phyloP scores from a whole-genome alignment of 2,888 invertebrate species.

The Mantis religiosa region DNA sequence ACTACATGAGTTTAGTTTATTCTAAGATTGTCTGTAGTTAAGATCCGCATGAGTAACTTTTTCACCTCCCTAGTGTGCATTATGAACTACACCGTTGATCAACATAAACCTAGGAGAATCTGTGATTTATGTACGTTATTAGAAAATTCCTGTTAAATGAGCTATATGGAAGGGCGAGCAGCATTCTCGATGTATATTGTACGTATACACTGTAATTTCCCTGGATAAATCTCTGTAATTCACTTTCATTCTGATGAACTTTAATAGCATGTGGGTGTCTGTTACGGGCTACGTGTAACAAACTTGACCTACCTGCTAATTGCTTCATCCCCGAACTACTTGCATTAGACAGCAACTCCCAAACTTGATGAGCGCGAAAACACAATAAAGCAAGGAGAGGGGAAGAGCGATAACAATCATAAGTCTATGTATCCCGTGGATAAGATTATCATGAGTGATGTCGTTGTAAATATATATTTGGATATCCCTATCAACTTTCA shows the following conservation, averaged over 20 bases:
- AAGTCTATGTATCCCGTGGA: no score
- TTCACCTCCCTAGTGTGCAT: neutral
- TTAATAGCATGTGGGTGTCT: neutral
- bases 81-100: neutral
- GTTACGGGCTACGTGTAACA: neutral
- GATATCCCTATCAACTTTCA: no score
- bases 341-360: neutral
- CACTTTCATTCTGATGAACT: neutral
- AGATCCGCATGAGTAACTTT: no score
- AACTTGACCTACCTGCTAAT: neutral
- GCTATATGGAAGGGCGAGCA: neutral
- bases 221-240: neutral
- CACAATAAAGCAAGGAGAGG: neutral
- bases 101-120: neutral
- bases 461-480: no score
- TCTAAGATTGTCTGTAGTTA: no score
- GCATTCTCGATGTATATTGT: neutral
- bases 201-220: neutral
- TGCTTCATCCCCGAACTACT: neutral
- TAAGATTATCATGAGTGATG: no score
- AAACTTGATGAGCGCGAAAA: neutral
- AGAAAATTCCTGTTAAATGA: neutral
- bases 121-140: neutral
- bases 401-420: neutral
- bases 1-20: no score